Base-by-base conservation (phyloP, 2,888 invertebrate genomes). In the Xylophagus ater region DNA sequence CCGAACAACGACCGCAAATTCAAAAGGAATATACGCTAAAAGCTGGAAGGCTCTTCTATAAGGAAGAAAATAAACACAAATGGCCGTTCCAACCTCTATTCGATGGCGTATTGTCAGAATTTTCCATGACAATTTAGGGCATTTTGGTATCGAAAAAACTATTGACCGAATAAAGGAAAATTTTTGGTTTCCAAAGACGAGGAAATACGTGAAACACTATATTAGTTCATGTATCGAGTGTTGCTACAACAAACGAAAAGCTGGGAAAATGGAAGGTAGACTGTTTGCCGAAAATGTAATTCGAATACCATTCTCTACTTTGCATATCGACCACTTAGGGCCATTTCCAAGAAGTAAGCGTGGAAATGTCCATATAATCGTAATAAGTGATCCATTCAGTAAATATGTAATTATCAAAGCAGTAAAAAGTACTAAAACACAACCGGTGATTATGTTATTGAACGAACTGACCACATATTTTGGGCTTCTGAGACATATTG, bases 41-140 rank as follows among this genome's bases (percentile, higher is more conserved):
- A 6, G 12, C 9, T 5, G 12, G 12, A n/a, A 6, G 12, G 12
- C 12, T 28, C 9, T 28, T 9, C 12, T 13, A 13, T n/a, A 9
- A 6, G 12, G 28, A n/a, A 9, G 28, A 28, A 6, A 13, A n/a
- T 6, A 9, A 5, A 28, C 28, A 6, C 12, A 28, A 28, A 31
- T 31, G 6, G 31, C 17, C 3, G 18, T 31, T 4, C 31, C 31
- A 12, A 17, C 14, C 14, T 4, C 18, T 4, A n/a, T 31, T 14
- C 19, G 38, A n/a, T 38, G 38, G 36, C 20, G 41, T 21, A 19
- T 38, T 12, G 41, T 37, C 4, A 40, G 31, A 20, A 9, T 18
- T 9, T 32, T 26, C 13, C 45, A 43, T 4, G 43, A 45, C 6
- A 34, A 45, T 8, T 5, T 39, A 10, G 45, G 39, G 6, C 45